phyloP scores from a whole-genome alignment of 2,797 vertebrate genomes.

The Muraenolepis orangiensis region DNA sequence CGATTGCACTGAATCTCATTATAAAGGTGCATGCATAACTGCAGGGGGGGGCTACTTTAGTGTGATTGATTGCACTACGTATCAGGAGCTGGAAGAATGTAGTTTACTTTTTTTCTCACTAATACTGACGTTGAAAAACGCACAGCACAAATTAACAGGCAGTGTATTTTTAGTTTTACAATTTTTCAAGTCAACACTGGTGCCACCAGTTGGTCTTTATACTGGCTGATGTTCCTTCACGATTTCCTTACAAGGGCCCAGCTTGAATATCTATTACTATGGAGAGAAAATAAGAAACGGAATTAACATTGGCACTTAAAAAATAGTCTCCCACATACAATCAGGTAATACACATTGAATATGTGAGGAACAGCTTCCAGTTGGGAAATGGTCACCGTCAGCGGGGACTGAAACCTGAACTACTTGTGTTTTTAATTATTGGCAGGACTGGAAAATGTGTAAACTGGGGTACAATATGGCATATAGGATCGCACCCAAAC shows the following conservation, averaged over 20 bases:
- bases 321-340: too few relatives aligned
- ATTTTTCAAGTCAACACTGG: conserved; percentile 79
- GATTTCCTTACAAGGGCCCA: conserved; percentile 96
- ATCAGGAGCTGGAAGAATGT: not conserved
- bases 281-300: conserved; percentile 10
- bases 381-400: not conserved
- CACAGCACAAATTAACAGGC: not conserved
- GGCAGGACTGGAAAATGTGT: not conserved
- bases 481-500: conserved; percentile 77
- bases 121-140: not conserved
- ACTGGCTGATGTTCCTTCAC: conserved; percentile 96
- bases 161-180: not conserved
- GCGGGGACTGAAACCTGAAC: not conserved
- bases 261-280: conserved; percentile 94
- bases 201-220: conserved; percentile 90
- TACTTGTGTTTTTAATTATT: not conserved
- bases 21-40: not conserved
- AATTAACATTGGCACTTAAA: too few relatives aligned
- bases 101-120: not conserved
- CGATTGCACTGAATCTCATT: not conserved
- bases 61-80: not conserved
- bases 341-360: too few relatives aligned
- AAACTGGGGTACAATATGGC: not conserved
- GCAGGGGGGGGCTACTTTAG: not conserved
- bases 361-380: not conserved